Base-by-base conservation (phyloP, 2,888 invertebrate species). In the Psylliodes chrysocephalus region DNA sequence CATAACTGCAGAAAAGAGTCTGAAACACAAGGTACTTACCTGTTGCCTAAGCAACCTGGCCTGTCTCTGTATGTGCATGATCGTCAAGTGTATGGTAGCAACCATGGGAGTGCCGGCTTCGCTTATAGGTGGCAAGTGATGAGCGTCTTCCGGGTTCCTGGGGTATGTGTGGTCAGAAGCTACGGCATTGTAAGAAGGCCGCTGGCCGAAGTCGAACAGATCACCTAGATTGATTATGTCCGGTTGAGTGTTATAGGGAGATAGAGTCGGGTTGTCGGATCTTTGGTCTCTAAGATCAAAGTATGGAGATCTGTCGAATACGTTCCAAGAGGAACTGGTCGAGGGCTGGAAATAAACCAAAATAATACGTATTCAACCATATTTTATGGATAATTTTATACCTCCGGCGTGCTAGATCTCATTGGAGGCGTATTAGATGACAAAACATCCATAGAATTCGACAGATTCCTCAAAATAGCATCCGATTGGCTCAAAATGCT, bases 401-500 rank as follows among this genome's bases (percentile, higher is more conserved):
- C 63, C 52, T 71, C 67, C 1, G 60, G 12, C 6, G 46, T 15
- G 10, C 14, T 49, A 1, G 19, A 38, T 30, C 52, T 57, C 12
- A 60, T 33, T 22, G 22, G 2, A 5, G 61, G 56, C 22, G 63
- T 38, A 1, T 56, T 38, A 35, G 47, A 52, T 3, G 52, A 60
- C 44, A 82, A 63, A 68, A 78, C 72, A 28, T 80, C 79, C 71
- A 81, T 76, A 3, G 79, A 77, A 33, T 73, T 78, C 8, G 79
- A 71, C 54, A 82, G 71, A 71, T 82, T 82, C 12, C 81, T 72
- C 62, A 82, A 72, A 60, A 82, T 81, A 7, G 78, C 75, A 66
- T 81, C 79, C 0, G 81, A 81, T 66, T 82, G 82, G 60, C 75
- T 78, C 78, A 82, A 79, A 49, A 82, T 80, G 68, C 77, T 81